Conservation (phyloP, 2,888 invertebrate genomes). For the Drosophila nr. perissopoda region DNA sequence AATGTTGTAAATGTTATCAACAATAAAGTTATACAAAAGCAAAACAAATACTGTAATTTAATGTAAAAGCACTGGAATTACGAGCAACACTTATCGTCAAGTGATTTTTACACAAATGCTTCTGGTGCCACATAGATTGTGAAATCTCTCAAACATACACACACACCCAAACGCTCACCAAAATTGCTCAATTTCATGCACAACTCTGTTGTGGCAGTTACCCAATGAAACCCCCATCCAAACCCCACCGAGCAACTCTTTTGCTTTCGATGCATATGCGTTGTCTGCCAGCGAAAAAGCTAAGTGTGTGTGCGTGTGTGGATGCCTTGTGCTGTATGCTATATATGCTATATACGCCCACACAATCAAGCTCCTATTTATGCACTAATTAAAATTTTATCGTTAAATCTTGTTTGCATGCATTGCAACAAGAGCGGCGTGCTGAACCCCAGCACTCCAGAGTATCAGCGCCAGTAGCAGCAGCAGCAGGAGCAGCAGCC, state of each 20-base stretch:
- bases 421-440: slow-evolving; percentile 68
- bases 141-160: background rate
- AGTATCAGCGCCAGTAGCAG: background rate
- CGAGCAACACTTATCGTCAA: slow-evolving; percentile 25
- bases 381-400: slow-evolving; percentile 81
- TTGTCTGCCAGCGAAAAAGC: slow-evolving; percentile 60
- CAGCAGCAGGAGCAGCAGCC: background rate
- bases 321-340: slow-evolving; percentile 41
- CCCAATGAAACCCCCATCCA: background rate
- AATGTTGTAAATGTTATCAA: background rate
- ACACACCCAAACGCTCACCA: slow-evolving; percentile 14
- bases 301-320: slow-evolving; percentile 37
- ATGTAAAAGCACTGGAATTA: slow-evolving; percentile 9
- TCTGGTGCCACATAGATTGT: slow-evolving; percentile 3
- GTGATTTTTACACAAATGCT: slow-evolving; percentile 22
- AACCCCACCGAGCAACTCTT: background rate
- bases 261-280: slow-evolving; percentile 23
- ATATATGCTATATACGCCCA: slow-evolving; percentile 69
- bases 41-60: background rate
- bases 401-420: slow-evolving; percentile 81
- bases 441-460: slow-evolving; percentile 40
- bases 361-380: slow-evolving; percentile 79
- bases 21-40: background rate
- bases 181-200: slow-evolving; percentile 77
- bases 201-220: slow-evolving; percentile 27